Evolutionary conservation across 2,888 invertebrate species (phyloP), one percentile per base, ranked within the genome.

Genomic region (Cosmopolites sordidus): DNA sequence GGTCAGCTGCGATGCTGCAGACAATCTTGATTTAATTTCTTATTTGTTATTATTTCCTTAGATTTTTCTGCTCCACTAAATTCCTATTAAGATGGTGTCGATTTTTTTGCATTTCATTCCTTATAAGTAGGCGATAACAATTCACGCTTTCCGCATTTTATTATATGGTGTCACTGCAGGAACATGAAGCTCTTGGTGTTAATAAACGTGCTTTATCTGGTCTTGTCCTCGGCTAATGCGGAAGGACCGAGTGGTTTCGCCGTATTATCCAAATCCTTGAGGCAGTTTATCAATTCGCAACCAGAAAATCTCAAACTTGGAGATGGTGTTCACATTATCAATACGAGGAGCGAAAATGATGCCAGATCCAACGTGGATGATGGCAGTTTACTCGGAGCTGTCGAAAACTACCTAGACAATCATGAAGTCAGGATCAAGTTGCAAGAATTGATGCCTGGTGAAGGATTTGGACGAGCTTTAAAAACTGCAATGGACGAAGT

Each of bases 391-490:
- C 60, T 86, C 48, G 82, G 78, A 5, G 73, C 80, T 8, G 73
- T 88, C 64, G 79, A 85, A 12, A 80, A 79, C 63, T 88, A 88
- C 62, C 71, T 89, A 1, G 80, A 83, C 65, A 83, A 79, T 1
- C 86, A 88, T 60, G 89, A 89, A 67, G 68, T 89, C 12, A 80
- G 84, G 65, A 83, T 89, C 53, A 85, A 82, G 64, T 71, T 89
- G 48, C 82, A 83, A 0, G 84, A 83, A 66, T 70, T 89, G 58
- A 76, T 89, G 54, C 84, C 86, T 6, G 80, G 81, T 60, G 80
- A 81, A 15, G 83, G 83, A 58, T 69, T 74, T 54, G 73, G 73
- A 29, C 64, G 73, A 50, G 68, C 73, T 1, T 73, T 86, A 52
- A 82, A 82, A 62, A 77, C 77, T 39, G 78, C 82, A 3, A 70